phyloP scores from a whole-genome alignment of 2,113 vertebrate genomes.

The Cinclus cinclus region DNA sequence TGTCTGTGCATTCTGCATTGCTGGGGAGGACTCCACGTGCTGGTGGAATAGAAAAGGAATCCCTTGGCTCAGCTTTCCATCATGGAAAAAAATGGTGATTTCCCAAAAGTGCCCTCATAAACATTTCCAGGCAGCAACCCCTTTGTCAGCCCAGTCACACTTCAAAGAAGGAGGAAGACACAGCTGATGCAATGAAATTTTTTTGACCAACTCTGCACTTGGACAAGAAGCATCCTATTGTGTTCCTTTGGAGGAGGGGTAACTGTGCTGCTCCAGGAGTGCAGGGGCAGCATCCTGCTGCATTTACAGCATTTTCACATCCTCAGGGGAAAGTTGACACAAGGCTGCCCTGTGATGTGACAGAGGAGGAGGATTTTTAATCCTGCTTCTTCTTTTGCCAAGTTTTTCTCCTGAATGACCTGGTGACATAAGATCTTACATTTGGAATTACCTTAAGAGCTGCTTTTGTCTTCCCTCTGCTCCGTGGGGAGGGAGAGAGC shows the following conservation, averaged over 20 bases:
- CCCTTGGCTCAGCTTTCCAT: background rate
- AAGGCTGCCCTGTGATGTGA: background rate
- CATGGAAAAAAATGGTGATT: background rate
- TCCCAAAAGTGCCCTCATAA: background rate
- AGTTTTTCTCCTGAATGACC: background rate
- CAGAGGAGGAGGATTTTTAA: background rate
- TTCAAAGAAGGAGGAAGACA: background rate
- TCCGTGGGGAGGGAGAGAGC: rapidly evolving
- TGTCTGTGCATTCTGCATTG: background rate
- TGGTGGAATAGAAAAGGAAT: background rate
- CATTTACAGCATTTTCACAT: background rate
- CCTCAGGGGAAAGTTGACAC: background rate
- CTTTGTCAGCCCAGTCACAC: background rate
- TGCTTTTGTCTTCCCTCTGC: background rate
- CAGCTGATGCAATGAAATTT: background rate
- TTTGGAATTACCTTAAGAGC: background rate
- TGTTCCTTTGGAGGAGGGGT: background rate
- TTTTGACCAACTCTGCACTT: background rate
- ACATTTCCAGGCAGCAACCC: background rate
- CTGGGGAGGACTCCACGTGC: background rate
- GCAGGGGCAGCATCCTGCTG: background rate
- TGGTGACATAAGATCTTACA: background rate
- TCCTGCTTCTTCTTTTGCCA: background rate
- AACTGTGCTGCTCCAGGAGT: background rate
- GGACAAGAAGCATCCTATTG: background rate